phyloP scores from a whole-genome alignment of 2,113 vertebrate genomes.

The Pandion haliaetus region DNA sequence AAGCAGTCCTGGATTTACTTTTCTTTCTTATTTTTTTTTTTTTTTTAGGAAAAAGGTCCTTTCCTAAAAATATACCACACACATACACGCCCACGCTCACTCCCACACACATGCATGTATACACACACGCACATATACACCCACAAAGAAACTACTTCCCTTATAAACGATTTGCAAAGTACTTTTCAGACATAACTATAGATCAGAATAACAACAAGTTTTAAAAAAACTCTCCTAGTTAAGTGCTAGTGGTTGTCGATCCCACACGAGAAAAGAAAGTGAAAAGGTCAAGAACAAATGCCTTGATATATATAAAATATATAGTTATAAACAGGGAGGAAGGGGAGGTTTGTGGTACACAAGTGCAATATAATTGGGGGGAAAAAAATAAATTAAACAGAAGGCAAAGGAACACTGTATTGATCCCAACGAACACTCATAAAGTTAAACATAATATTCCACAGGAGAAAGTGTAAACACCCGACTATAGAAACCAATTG shows the following conservation, averaged over 20 bases:
- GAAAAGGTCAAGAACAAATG: conserved; percentile 68
- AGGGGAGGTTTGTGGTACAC: conserved; percentile 65
- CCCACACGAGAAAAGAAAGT: conserved; percentile 57
- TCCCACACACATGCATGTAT: conserved; percentile 46
- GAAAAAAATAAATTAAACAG: conserved; percentile 46
- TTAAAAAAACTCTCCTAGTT: conserved; percentile 74
- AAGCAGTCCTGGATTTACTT: conserved; percentile 77
- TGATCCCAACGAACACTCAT: conserved; percentile 85
- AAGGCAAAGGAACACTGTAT: conserved; percentile 69
- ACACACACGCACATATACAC: conserved; percentile 20
- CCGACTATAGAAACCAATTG: conserved; percentile 80
- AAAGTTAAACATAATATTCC: conserved; percentile 83
- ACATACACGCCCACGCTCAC: conserved; percentile 63
- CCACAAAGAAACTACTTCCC: conserved; percentile 75
- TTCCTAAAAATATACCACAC: conserved; percentile 76
- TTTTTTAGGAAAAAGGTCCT: conserved; percentile 72
- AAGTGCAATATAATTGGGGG: conserved; percentile 84
- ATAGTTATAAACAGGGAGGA: conserved; percentile 65
- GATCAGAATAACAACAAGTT: conserved; percentile 74
- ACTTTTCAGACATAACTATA: conserved; percentile 75
- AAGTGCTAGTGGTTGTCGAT: conserved; percentile 88
- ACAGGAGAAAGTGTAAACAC: conserved; percentile 81
- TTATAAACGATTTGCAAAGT: conserved; percentile 76
- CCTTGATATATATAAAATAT: conserved; percentile 78
- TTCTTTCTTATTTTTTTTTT: conserved; percentile 10